phyloP scores from a whole-genome alignment of 2,113 vertebrate species.

The Anguilla rostrata region DNA sequence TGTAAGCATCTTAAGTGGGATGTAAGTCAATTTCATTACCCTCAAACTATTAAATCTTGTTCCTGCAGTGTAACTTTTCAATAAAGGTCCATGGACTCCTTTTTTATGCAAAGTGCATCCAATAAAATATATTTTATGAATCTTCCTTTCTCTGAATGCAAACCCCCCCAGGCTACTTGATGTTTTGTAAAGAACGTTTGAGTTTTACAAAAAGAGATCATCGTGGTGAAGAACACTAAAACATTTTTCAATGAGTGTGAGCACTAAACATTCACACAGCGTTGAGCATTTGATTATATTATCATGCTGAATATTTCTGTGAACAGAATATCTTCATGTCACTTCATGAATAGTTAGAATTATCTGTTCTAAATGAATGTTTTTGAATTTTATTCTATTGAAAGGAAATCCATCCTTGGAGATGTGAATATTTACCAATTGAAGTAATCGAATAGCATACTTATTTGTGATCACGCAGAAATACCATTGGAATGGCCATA shows the following conservation, averaged over 20 bases:
- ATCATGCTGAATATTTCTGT: neutral
- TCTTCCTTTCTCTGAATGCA: neutral
- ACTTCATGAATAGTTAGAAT: neutral
- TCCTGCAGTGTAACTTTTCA: neutral
- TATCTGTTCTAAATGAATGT: neutral
- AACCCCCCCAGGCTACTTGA: neutral
- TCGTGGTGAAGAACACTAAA: neutral
- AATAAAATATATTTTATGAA: conserved; percentile 10
- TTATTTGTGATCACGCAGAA: neutral
- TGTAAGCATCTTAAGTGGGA: neutral
- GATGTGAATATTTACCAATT: neutral
- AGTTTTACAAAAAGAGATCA: neutral
- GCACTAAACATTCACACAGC: neutral
- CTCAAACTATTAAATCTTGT: neutral
- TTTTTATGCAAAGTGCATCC: neutral
- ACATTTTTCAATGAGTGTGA: neutral
- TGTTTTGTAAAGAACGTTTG: conserved; percentile 2
- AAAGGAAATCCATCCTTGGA: neutral
- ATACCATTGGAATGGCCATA: neutral
- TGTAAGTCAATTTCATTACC: neutral
- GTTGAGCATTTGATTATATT: neutral
- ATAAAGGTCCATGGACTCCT: neutral
- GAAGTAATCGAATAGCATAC: neutral
- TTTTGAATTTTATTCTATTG: neutral
- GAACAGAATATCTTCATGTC: neutral